Conservation (phyloP, 2,888 invertebrate genomes). For the Junonia oenone region DNA sequence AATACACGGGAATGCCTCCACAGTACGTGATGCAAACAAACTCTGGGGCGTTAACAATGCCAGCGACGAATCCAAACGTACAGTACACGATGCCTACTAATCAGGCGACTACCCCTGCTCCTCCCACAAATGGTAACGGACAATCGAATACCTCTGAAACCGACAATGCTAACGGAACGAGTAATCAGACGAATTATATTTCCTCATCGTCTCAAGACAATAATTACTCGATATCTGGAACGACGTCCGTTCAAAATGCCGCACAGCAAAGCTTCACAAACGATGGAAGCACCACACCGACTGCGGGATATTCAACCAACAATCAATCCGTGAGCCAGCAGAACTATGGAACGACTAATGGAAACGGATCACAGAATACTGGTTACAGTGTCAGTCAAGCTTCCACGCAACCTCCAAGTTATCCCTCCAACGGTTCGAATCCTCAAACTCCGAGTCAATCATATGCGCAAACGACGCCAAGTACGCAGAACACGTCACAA, state of each 20-base stretch:
- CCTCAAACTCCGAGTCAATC: constrained; percentile 44
- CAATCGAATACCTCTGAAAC: constrained; percentile 47
- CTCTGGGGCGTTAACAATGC: constrained; percentile 49
- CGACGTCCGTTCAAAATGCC: constrained; percentile 41
- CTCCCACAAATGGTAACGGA: constrained; percentile 53
- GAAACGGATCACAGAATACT: constrained; percentile 41
- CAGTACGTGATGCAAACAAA: constrained; percentile 67
- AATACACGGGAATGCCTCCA: constrained; percentile 56
- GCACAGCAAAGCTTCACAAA: constrained; percentile 48
- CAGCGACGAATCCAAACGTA: constrained; percentile 49
- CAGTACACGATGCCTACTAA: constrained; percentile 56
- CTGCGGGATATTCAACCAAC: constrained; percentile 44
- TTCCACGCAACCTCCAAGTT: constrained; percentile 52
- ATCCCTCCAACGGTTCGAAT: constrained; percentile 53
- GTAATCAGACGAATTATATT: constrained; percentile 63
- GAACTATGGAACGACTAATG: constrained; percentile 49
- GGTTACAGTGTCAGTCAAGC: constrained; percentile 48
- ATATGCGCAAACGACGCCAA: constrained; percentile 48
- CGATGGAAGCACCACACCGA: constrained; percentile 49
- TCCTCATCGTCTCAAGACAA: constrained; percentile 66
- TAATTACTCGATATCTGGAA: constrained; percentile 45
- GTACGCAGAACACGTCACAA: constrained; percentile 51
- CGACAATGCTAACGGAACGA: constrained; percentile 48
- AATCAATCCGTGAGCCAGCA: constrained; percentile 45
- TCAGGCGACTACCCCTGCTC: constrained; percentile 41